These are phyloP conservation scores for Megalops atlanticus DNA, from an alignment of 2,113 vertebrate species.

Conservation along the genomic window DNA sequence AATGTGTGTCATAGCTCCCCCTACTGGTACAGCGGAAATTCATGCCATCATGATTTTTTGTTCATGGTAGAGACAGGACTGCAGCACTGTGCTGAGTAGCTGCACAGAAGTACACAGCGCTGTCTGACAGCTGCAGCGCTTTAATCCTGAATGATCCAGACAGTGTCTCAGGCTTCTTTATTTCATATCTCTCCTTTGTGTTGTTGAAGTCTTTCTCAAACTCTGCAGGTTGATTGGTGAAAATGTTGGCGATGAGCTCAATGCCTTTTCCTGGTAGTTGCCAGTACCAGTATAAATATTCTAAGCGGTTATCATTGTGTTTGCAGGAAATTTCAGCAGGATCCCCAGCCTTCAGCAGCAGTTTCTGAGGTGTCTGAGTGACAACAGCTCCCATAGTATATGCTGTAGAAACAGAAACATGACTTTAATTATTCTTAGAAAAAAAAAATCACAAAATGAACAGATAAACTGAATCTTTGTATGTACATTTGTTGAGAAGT, in stretches of 20 bases:
- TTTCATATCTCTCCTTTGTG: not conserved
- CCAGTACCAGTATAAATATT: conserved; percentile 15
- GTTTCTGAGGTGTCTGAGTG: not conserved
- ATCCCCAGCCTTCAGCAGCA: not conserved
- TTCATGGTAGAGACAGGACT: too few species aligned
- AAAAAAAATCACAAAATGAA: too few species aligned
- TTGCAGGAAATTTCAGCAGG: not conserved
- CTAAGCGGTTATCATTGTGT: not conserved
- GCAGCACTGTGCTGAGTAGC: not conserved
- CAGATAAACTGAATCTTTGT: too few species aligned
- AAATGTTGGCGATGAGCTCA: not conserved
- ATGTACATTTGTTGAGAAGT: too few species aligned
- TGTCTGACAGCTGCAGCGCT: not conserved
- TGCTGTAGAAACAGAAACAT: not conserved
- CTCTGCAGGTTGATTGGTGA: not conserved
- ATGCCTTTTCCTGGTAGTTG: not conserved
- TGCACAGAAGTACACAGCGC: not conserved
- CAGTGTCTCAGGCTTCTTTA: not conserved
- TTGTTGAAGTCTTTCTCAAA: not conserved
- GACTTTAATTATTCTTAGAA: too few species aligned
- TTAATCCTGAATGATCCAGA: not conserved
- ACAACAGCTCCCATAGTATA: not conserved
- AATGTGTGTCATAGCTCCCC: not conserved
- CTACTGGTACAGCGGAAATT: too few species aligned
- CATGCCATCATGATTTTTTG: too few species aligned